A percentile compares a stretch with the other conserved stretches of the same genome.
Evolutionary conservation across 2,888 invertebrate species (phyloP).

Genomic region (Choristoneura rosaceana): DNA sequence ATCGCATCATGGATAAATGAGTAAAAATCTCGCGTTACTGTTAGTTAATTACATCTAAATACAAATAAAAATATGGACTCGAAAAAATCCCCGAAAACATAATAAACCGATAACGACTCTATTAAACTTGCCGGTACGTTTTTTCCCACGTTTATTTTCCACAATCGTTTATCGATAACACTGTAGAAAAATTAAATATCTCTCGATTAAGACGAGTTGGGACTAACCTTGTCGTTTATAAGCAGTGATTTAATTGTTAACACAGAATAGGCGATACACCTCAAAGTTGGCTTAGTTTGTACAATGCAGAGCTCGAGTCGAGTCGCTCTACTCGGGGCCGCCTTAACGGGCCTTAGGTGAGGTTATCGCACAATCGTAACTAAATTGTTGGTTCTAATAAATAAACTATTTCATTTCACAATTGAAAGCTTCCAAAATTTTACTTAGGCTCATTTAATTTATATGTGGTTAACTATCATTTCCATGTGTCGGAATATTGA

Average conservation of each 20-base stretch:
- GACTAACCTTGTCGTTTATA: constrained; percentile 24
- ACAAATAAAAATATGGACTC: too few relatives aligned
- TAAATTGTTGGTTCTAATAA: not conserved
- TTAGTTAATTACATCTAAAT: too few relatives aligned
- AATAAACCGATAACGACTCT: not conserved
- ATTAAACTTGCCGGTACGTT: not conserved
- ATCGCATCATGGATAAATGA: too few relatives aligned
- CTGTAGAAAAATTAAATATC: not conserved
- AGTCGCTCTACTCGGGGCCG: constrained; percentile 71
- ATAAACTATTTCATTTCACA: not conserved
- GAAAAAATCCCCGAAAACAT: not conserved
- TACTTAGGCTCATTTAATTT: not conserved
- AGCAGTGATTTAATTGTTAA: constrained; percentile 33
- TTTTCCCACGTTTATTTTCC: not conserved
- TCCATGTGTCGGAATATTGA: too few relatives aligned
- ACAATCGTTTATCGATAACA: not conserved
- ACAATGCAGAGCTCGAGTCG: constrained; percentile 77
- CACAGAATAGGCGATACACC: constrained; percentile 45
- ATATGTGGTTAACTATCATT: too few relatives aligned
- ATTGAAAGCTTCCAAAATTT: not conserved
- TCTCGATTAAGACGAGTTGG: constrained; percentile 22
- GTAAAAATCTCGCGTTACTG: too few relatives aligned
- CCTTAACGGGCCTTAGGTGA: constrained; percentile 74
- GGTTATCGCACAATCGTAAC: constrained; percentile 39
- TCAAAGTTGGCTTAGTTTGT: constrained; percentile 69